phyloP scores from a whole-genome alignment of 2,888 invertebrate genomes.

The Caenorhabditis sp. region DNA sequence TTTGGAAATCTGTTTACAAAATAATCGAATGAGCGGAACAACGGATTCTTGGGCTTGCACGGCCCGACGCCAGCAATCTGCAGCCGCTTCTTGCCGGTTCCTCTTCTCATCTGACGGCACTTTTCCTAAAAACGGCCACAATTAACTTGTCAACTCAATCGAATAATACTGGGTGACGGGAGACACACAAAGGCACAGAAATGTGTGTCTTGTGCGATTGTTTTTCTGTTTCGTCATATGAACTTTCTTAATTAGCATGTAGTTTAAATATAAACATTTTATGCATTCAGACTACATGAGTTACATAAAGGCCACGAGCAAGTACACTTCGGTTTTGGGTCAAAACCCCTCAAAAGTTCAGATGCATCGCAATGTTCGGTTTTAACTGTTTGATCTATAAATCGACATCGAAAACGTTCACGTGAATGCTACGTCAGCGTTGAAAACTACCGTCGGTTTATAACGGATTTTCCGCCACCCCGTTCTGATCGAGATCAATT shows the following conservation, averaged over 20 bases:
- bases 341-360: too few species aligned
- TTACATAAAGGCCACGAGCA: too few species aligned
- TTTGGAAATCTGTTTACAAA: slow-evolving; percentile 56
- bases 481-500: slow-evolving; percentile 23
- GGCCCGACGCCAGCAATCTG: slow-evolving; percentile 59
- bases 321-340: too few species aligned
- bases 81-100: slow-evolving; percentile 51
- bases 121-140: slow-evolving; percentile 44
- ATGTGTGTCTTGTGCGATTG: too few species aligned
- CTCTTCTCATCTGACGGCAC: slow-evolving; percentile 57
- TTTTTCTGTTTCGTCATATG: too few species aligned
- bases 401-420: slow-evolving; percentile 22
- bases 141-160: neutral
- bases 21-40: slow-evolving; percentile 56
- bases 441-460: slow-evolving; percentile 14
- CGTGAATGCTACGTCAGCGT: slow-evolving; percentile 32
- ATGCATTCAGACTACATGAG: too few species aligned
- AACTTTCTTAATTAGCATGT: too few species aligned
- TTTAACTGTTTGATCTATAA: too few species aligned
- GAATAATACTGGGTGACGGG: neutral
- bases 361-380: too few species aligned
- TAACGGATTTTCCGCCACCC: slow-evolving; percentile 3
- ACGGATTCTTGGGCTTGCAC: slow-evolving; percentile 60
- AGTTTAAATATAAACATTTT: too few species aligned
- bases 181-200: too few species aligned